Evolutionary conservation across 2,888 invertebrate genomes (phyloP), one percentile per base, ranked within the genome.

Genomic region (Hydrotaea cyrtoneurina): DNA sequence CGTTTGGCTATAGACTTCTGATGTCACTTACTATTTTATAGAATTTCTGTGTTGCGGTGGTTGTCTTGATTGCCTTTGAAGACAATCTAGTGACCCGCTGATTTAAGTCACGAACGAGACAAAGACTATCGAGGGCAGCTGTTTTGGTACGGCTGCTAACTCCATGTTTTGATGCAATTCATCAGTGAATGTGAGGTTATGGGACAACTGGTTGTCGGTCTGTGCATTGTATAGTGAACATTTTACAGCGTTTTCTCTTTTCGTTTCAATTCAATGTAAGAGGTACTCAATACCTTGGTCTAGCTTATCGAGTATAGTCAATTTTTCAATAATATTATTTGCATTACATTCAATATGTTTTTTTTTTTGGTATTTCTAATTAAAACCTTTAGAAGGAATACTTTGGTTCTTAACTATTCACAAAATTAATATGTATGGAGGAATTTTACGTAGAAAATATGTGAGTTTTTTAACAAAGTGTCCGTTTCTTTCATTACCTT

Each of bases 401-500:
- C 23, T 62, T 74, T 77, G 66, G 17, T 69, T 36, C 74, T 66
- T 75, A 80, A 78, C 75, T 79, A 81, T 81, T 79, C 76, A 85
- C 79, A 79, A 81, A 69, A 77, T 82, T 73, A 73, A 72, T 74
- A 71, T 74, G 74, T 62, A 72, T 57, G 46, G 73, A 64, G n/a
- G n/a, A 50, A 17, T 31, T 75, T 83, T 81, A 79, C 78, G 79
- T 82, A 85, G 79, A 85, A 85, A 85, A 85, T 85, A 77, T 85
- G 85, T 82, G 79, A 80, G 82, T 74, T 82, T 74, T 82, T 82
- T 80, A 85, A 85, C 85, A 85, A 85, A 71, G 85, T 82, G 85
- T 80, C 31, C n/a, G 17, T 57, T 36, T 39, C 26, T 11, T 13
- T 50, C 50, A 13, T 50, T 3, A n/a, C 50, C n/a, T n/a, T n/a